Base-by-base conservation (phyloP, 1,140 invertebrate species). In the Cotesia chilonis region DNA sequence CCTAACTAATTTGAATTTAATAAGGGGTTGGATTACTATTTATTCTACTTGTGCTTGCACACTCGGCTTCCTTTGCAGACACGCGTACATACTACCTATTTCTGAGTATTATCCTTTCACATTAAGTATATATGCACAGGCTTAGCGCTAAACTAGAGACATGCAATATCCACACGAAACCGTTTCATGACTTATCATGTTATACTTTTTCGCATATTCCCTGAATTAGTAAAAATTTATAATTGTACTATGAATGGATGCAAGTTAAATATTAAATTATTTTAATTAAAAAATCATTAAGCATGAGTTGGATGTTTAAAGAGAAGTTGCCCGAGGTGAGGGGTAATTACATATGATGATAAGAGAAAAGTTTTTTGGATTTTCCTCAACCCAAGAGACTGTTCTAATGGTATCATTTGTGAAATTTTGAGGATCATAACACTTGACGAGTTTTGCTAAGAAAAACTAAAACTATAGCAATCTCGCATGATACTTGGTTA, bases 1-100 rank as follows among this genome's bases (percentile, higher is more conserved):
- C 64, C 38, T 38, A 57, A 71, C 78, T 82, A 82, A 84, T 83
- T 84, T 82, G 75, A 80, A 83, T 80, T 83, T 80, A 80, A 83
- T 81, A 79, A 79, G 73, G 74, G 76, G 78, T 82, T 83, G 75
- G 79, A 81, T 84, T 80, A 78, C 79, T 67, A 74, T 73, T 73
- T 72, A 75, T 70, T 74, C 35, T 60, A 35, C 9, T 20, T 28
- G 51, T 47, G 17, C 68, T 67, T 67, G 28, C 54, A 66, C 72
- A 70, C 47, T 60, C 28, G 3, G 28, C 61, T 64, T 41, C 14
- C 64, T 66, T 28, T 37, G 52, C 64, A 12, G 64, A 28, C 64
- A 66, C 64, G 64, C 64, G 28, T 66, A 51, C 14, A 7, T 14
- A n/a, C 38, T 3, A 36, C n/a, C 64, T 52, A 66, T 64, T n/a